Conservation (phyloP, 2,888 invertebrate genomes). For the Lasioglossum lativentre region DNA sequence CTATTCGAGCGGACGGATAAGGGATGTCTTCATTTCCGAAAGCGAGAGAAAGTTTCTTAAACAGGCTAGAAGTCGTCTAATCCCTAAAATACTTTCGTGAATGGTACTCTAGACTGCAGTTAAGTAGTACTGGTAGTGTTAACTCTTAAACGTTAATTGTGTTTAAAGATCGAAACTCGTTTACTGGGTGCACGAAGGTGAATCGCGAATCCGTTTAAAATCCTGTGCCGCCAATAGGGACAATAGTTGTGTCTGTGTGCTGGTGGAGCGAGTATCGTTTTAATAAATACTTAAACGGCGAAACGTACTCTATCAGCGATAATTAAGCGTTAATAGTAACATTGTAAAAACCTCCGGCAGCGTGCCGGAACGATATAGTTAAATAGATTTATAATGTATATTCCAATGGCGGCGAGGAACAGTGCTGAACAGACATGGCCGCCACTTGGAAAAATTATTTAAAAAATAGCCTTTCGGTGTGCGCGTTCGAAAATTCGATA, state of each 20-base stretch:
- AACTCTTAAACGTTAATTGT: slow-evolving; percentile 33
- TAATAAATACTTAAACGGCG: slow-evolving; percentile 22
- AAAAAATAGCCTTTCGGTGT: slow-evolving; percentile 12
- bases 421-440: not conserved
- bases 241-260: slow-evolving; percentile 22
- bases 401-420: not conserved
- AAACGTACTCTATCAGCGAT: slow-evolving; percentile 8
- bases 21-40: slow-evolving; percentile 58
- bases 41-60: slow-evolving; percentile 67
- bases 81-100: slow-evolving; percentile 64
- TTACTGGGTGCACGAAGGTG: slow-evolving; percentile 17
- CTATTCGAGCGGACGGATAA: slow-evolving; percentile 74
- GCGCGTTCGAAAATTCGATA: not conserved
- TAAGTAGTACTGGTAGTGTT: slow-evolving; percentile 33
- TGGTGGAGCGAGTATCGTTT: slow-evolving; percentile 20
- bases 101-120: slow-evolving; percentile 54
- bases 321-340: slow-evolving; percentile 16
- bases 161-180: slow-evolving; percentile 36
- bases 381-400: not conserved
- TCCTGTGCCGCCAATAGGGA: slow-evolving; percentile 21
- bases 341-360: not conserved
- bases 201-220: slow-evolving; percentile 3
- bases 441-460: not conserved
- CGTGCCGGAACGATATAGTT: not conserved
- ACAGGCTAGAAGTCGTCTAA: slow-evolving; percentile 53